Conservation (phyloP, 2,888 invertebrate species). For the Drosophila anomalipes region DNA sequence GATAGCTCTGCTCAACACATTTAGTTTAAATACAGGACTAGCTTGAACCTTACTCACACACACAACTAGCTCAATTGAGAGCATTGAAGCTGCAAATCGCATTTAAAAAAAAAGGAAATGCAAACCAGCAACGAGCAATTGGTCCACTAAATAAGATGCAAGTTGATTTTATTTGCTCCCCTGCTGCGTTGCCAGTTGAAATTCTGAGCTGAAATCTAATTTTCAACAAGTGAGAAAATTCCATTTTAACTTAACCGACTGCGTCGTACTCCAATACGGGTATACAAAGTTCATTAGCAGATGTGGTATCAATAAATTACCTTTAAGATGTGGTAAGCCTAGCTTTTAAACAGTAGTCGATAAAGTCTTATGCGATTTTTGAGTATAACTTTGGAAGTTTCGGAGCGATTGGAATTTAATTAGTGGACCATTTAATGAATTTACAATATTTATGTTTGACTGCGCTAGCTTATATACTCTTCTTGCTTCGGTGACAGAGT, state of each 20-base stretch:
- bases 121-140: constrained; percentile 8
- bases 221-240: constrained; percentile 9
- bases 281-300: neutral
- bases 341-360: neutral
- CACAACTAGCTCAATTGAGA: constrained; percentile 2
- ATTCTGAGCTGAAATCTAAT: constrained; percentile 15
- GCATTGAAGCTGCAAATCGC: constrained; percentile 3
- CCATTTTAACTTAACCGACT: neutral
- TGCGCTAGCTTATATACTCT: neutral
- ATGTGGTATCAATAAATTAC: neutral
- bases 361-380: neutral
- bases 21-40: neutral
- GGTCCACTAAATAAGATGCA: constrained; percentile 12
- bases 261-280: neutral
- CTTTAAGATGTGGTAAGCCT: accelerated
- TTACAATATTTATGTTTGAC: neutral
- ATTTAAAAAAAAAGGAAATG: constrained; percentile 3
- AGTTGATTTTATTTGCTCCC: constrained; percentile 12
- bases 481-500: neutral
- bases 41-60: neutral
- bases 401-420: neutral
- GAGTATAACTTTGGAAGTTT: neutral
- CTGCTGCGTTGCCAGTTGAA: constrained; percentile 5
- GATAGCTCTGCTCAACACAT: neutral
- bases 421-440: neutral